Evolutionary conservation across 2,797 vertebrate genomes (phyloP), one percentile per base, ranked within the genome.

Genomic region (Decapterus maruadsi): DNA sequence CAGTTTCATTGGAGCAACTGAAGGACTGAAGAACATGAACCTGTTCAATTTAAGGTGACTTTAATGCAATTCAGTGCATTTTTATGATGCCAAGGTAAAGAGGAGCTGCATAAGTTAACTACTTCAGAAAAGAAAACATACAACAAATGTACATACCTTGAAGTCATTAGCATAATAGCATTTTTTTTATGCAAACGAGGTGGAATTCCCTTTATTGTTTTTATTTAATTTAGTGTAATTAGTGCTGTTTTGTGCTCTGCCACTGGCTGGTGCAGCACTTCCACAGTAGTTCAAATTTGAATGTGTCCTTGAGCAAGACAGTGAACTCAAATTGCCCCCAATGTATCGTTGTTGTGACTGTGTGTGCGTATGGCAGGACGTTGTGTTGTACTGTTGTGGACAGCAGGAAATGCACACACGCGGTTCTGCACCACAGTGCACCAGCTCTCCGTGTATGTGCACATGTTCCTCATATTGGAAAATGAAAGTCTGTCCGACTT

Each of bases 41-140:
- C 4, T 34, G 64, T 77, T 51, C 65, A 72, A 77, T 81, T 73
- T 67, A 71, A 79, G 56, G 67, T 38, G 76, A 78, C 78, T 77
- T 36, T 17, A 4, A 81, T 86, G 83, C 50, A 63, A 77, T 68
- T 34, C 48, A 50, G 1, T 43, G 16, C 2, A 6, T 54, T 58
- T 62, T 43, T 53, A 64, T 20, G 54, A 17, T 56, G 50, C 43
- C 46, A 57, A 59, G 40, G 11, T 40, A n/a, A 53, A 75, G 38
- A 13, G n/a, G 45, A 56, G 42, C 4, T 31, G 16, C 38, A 26
- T 14, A 29, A 63, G 72, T 63, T 20, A 81, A 67, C 46, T 71
- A 9, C 22, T 50, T 75, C 42, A 7, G 34, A 68, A 59, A 42
- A 55, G 45, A 73, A 17, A 78, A 63, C 43, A 58, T 20, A 38